These are phyloP conservation scores for Polyommatus icarus DNA, from an alignment of 2,888 invertebrate species.

Conservation along the genomic window DNA sequence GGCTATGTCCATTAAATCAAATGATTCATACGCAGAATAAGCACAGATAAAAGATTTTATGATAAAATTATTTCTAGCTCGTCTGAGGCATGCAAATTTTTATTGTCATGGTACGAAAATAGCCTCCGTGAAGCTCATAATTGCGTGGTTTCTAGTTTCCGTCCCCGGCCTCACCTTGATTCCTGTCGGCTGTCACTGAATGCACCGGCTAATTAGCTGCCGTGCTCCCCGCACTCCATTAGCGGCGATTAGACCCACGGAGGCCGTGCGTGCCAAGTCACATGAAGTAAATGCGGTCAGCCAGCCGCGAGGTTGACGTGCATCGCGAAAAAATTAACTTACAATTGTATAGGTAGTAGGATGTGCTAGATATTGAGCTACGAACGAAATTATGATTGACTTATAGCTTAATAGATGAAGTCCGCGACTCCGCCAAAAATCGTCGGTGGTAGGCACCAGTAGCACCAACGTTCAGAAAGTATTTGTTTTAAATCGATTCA, in stretches of 20 bases:
- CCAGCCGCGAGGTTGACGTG: not conserved
- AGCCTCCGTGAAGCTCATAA: not conserved
- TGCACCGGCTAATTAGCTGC: slow-evolving; percentile 32
- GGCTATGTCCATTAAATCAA: too few species aligned
- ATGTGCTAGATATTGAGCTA: not conserved
- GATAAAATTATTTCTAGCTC: too few species aligned
- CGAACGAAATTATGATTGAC: too few species aligned
- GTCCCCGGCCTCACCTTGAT: slow-evolving; percentile 22
- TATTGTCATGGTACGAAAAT: not conserved
- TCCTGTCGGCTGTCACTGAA: slow-evolving; percentile 4
- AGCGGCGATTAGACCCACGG: slow-evolving; percentile 13
- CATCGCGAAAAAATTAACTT: not conserved
- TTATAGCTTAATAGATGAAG: too few species aligned
- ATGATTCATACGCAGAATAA: too few species aligned
- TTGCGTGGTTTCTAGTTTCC: slow-evolving; percentile 16
- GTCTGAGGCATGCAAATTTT: not conserved
- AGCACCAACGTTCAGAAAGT: too few species aligned
- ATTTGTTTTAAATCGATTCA: too few species aligned
- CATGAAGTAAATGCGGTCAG: not conserved
- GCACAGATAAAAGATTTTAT: too few species aligned
- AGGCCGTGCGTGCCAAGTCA: slow-evolving; percentile 3
- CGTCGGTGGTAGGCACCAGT: too few species aligned
- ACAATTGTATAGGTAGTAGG: not conserved
- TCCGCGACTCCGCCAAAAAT: too few species aligned
- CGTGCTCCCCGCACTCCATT: slow-evolving; percentile 25